phyloP scores from a whole-genome alignment of 2,888 invertebrate genomes.

The Leptopilina myrica region DNA sequence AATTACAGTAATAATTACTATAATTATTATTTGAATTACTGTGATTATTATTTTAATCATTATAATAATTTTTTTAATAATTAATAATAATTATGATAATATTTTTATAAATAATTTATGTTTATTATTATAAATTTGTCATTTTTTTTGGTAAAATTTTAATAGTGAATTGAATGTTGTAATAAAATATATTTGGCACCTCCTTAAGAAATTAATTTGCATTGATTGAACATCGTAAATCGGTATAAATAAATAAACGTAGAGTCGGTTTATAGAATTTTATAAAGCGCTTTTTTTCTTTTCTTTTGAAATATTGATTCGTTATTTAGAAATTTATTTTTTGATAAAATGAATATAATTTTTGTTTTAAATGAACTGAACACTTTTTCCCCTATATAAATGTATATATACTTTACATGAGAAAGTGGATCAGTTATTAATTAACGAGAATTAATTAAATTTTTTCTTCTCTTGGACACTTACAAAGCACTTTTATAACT shows the following conservation, averaged over 20 bases:
- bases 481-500: conserved; percentile 18
- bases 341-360: neutral
- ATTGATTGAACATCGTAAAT: conserved; percentile 14
- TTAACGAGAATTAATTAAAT: neutral
- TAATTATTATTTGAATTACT: too few species aligned
- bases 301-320: conserved; percentile 3
- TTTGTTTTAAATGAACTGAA: neutral
- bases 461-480: neutral
- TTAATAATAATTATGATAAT: too few species aligned
- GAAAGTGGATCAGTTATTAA: conserved; percentile 4
- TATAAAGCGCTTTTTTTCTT: neutral
- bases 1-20: too few species aligned
- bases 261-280: neutral
- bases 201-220: conserved; percentile 24
- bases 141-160: neutral
- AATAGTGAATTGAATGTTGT: neutral
- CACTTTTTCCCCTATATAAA: neutral
- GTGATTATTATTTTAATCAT: neutral
- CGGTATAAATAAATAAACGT: neutral
- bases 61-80: too few species aligned
- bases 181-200: conserved; percentile 25
- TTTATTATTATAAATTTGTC: neutral
- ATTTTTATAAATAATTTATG: too few species aligned
- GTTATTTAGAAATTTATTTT: too few species aligned
- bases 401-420: neutral